A percentile compares a stretch with the other conserved stretches of the same genome.
Evolutionary conservation across 2,113 vertebrate genomes (phyloP).

Genomic region (Sinocyclocheilus anshuiensis): DNA sequence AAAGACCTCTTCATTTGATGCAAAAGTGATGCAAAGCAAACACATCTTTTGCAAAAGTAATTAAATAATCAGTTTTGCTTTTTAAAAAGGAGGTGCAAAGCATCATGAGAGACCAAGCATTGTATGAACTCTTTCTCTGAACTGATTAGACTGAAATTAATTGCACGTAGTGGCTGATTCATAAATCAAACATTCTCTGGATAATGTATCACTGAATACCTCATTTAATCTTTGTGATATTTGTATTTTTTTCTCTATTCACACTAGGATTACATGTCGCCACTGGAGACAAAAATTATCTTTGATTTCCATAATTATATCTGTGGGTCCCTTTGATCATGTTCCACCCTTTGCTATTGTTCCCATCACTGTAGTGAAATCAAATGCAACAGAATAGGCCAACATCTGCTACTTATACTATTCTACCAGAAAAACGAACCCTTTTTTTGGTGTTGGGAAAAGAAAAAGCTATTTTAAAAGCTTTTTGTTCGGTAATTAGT

Average conservation of each 20-base stretch:
- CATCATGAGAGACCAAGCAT: background rate
- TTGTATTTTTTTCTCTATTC: slow-evolving; percentile 43
- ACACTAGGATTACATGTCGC: slow-evolving; percentile 48
- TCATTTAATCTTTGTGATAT: slow-evolving; percentile 44
- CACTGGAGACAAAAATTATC: slow-evolving; percentile 52
- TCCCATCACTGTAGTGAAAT: slow-evolving; percentile 37
- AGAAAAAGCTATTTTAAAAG: background rate
- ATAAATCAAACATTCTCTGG: slow-evolving; percentile 26
- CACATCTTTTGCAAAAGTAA: background rate
- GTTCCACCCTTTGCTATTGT: slow-evolving; percentile 47
- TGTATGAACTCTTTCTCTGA: background rate
- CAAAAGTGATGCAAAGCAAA: slow-evolving; percentile 1
- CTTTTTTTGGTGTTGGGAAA: background rate
- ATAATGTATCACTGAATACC: slow-evolving; percentile 30
- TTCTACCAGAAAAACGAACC: slow-evolving; percentile 3
- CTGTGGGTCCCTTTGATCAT: slow-evolving; percentile 43
- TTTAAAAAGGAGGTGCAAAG: background rate
- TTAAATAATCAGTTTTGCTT: background rate
- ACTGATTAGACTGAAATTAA: background rate
- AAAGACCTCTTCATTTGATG: background rate
- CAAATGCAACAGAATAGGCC: slow-evolving; percentile 28
- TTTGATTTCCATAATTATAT: slow-evolving; percentile 50
- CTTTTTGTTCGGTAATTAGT: background rate
- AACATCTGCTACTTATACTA: slow-evolving; percentile 39
- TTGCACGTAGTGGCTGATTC: slow-evolving; percentile 5